These are phyloP conservation scores for Luperina testacea DNA, from an alignment of 2,888 invertebrate genomes.

Conservation along the genomic window DNA sequence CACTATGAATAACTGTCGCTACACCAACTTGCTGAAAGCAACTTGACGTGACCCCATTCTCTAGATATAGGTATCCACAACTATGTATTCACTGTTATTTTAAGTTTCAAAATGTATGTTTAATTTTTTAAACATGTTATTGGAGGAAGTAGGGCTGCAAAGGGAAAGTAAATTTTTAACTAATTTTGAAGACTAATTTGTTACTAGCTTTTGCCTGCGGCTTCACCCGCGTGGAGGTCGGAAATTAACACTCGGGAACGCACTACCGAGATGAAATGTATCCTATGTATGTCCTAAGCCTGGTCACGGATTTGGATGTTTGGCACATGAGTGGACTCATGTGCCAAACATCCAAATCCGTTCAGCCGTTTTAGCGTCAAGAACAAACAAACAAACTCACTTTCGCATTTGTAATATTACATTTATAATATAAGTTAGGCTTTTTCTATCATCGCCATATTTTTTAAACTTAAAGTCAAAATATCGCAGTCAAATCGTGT, in stretches of 20 bases:
- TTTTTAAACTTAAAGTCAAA: slow-evolving; percentile 17
- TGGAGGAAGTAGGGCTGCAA: not conserved
- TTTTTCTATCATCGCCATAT: not conserved
- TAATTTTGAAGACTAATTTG: slow-evolving; percentile 4
- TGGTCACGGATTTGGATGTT: too few species aligned
- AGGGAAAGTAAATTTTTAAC: not conserved
- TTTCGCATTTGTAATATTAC: not conserved
- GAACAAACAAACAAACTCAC: not conserved
- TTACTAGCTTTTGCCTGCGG: not conserved
- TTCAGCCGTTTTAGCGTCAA: not conserved
- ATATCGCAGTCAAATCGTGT: slow-evolving; percentile 29
- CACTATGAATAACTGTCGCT: slow-evolving; percentile 58
- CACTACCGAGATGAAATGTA: too few species aligned
- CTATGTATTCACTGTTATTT: slow-evolving; percentile 4
- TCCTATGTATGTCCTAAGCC: too few species aligned
- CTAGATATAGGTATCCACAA: slow-evolving; percentile 16
- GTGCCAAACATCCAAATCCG: too few species aligned
- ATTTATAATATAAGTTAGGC: not conserved
- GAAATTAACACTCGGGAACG: too few species aligned
- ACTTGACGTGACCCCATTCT: slow-evolving; percentile 27
- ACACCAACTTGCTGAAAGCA: slow-evolving; percentile 50
- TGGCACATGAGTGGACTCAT: too few species aligned
- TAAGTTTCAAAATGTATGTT: not conserved
- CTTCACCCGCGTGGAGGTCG: too few species aligned
- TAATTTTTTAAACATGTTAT: not conserved